Evolutionary conservation across 2,797 vertebrate species (phyloP).

Genomic region (Setipinna tenuifilis): DNA sequence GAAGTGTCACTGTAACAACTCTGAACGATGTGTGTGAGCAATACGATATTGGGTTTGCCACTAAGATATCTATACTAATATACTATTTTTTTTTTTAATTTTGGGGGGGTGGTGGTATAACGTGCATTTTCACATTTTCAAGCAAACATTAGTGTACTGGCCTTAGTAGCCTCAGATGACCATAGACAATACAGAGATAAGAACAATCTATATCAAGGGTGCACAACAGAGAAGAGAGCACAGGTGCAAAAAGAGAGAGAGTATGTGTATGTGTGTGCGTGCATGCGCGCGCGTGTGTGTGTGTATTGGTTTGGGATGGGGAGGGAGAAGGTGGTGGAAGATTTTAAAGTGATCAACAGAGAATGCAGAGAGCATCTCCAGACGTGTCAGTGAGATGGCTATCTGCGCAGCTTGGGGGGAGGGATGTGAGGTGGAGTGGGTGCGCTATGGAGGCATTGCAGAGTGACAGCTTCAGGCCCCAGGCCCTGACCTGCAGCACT

Average conservation of each 20-base stretch:
- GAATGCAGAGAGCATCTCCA: conserved; percentile 17
- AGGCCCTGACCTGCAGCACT: conserved; percentile 36
- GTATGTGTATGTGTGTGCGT: not conserved
- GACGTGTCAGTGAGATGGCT: conserved; percentile 38
- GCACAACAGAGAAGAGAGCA: no score
- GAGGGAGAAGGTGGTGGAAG: not conserved
- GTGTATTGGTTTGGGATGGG: not conserved
- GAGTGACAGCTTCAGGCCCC: conserved; percentile 37
- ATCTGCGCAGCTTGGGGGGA: conserved; percentile 31
- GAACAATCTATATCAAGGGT: no score
- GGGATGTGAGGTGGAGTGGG: conserved; percentile 4
- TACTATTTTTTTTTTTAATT: no score
- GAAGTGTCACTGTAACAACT: not conserved
- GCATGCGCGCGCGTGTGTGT: not conserved
- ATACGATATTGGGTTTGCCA: no score
- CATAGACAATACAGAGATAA: no score
- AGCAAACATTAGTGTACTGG: no score
- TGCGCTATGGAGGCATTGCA: not conserved
- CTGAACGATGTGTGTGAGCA: not conserved
- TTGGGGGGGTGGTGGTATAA: no score
- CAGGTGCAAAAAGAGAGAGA: no score
- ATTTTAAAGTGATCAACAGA: not conserved
- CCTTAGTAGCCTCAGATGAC: no score
- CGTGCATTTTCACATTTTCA: no score
- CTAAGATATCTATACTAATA: no score